A percentile compares a stretch with the other conserved stretches of the same genome.
phyloP scores from a whole-genome alignment of 2,113 vertebrate genomes.

The Syrmaticus mikado region DNA sequence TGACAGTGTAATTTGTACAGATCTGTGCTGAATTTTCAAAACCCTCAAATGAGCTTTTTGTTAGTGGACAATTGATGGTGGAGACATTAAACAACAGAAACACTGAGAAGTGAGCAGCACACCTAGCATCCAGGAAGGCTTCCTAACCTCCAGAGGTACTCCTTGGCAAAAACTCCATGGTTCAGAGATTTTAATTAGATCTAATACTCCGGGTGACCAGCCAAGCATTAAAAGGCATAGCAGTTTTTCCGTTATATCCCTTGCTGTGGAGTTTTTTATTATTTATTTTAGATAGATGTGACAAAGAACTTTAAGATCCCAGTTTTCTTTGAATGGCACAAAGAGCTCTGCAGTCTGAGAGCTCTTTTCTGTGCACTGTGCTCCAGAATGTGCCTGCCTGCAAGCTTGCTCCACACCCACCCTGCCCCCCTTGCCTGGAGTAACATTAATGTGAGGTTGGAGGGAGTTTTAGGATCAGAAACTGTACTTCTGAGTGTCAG shows the following conservation, averaged over 20 bases:
- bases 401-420: neutral
- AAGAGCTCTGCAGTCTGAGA: neutral
- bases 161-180: slow-evolving; percentile 13
- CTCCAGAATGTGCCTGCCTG: neutral
- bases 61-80: neutral
- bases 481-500: neutral
- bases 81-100: neutral
- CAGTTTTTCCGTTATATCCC: neutral
- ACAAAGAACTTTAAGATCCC: neutral
- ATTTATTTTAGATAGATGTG: slow-evolving; percentile 32
- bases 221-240: slow-evolving; percentile 14
- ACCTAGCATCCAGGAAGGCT: neutral
- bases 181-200: slow-evolving; percentile 65
- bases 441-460: neutral
- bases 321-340: neutral
- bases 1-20: slow-evolving; percentile 57
- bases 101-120: neutral
- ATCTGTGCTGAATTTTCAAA: slow-evolving; percentile 45
- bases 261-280: slow-evolving; percentile 14
- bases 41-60: slow-evolving; percentile 49
- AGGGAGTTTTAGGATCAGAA: neutral
- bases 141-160: neutral
- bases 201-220: slow-evolving; percentile 31
- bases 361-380: neutral
- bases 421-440: neutral